Evolutionary conservation across 2,113 vertebrate genomes (phyloP).

Genomic region (Leptobrachium leishanense): DNA sequence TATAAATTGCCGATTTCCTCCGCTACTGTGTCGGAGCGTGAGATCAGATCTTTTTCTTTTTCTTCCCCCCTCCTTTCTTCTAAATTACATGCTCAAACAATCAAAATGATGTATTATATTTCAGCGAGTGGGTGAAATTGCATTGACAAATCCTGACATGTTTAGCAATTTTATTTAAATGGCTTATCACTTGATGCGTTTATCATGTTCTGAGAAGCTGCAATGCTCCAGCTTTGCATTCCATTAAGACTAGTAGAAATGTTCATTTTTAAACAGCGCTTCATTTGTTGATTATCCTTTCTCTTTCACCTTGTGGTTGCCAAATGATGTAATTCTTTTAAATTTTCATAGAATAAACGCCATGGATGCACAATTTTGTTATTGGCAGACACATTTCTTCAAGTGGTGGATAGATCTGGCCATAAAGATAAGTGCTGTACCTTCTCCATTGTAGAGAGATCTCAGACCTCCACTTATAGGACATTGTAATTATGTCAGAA

Average conservation of each 20-base stretch:
- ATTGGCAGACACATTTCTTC: no score
- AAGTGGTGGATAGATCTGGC: no score
- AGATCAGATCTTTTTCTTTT: slow-evolving; percentile 16
- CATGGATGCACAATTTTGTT: no score
- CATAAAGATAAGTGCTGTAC: no score
- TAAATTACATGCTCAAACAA: slow-evolving; percentile 47
- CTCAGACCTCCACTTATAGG: no score
- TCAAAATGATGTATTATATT: slow-evolving; percentile 39
- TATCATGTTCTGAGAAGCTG: slow-evolving; percentile 26
- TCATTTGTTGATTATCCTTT: neutral
- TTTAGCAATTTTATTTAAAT: slow-evolving; percentile 48
- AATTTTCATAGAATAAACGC: no score
- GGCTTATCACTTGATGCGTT: slow-evolving; percentile 46
- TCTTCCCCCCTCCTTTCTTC: neutral
- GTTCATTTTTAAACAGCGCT: neutral
- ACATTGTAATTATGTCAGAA: no score
- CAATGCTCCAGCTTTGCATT: slow-evolving; percentile 1
- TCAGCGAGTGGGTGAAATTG: slow-evolving; percentile 47
- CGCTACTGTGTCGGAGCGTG: slow-evolving; percentile 2
- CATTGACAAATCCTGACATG: slow-evolving; percentile 50
- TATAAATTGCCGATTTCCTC: slow-evolving; percentile 22
- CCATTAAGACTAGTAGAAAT: neutral
- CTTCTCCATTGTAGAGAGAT: no score
- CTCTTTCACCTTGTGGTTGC: no score
- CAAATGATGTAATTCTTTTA: no score